These are phyloP conservation scores for Candidula unifasciata DNA, from an alignment of 2,888 invertebrate genomes.

Conservation along the genomic window DNA sequence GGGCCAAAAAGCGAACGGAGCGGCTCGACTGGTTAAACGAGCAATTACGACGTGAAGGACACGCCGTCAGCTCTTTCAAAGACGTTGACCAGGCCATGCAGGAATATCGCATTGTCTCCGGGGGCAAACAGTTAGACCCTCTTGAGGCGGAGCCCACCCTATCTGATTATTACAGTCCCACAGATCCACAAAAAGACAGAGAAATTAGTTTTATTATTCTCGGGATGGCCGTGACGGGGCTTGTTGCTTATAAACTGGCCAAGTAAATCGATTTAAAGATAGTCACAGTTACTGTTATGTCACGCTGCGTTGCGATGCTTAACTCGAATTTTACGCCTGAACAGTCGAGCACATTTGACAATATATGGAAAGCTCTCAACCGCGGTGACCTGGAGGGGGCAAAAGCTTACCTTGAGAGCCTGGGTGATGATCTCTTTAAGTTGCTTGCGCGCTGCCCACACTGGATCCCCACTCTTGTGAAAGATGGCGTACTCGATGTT, in stretches of 20 bases:
- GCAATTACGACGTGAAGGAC: not conserved
- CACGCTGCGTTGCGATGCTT: not conserved
- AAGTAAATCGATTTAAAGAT: not conserved
- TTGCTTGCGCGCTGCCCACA: too few species aligned
- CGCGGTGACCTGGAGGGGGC: too few species aligned
- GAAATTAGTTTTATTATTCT: constrained; percentile 11
- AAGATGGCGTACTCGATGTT: too few species aligned
- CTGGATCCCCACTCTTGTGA: too few species aligned
- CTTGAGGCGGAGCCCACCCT: not conserved
- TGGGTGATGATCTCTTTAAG: too few species aligned
- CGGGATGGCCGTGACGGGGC: not conserved
- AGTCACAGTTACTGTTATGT: not conserved
- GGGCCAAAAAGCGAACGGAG: not conserved
- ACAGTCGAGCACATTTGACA: too few species aligned
- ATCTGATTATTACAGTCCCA: not conserved
- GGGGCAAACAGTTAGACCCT: not conserved
- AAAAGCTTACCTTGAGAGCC: too few species aligned
- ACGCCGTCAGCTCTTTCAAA: constrained; percentile 11
- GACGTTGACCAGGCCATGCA: constrained; percentile 16
- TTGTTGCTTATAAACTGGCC: constrained; percentile 1
- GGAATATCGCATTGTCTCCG: not conserved
- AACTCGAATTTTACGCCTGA: not conserved
- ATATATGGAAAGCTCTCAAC: too few species aligned
- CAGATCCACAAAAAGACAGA: not conserved
- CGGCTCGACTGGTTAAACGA: constrained; percentile 4